A percentile compares a stretch with the other conserved stretches of the same genome.
Evolutionary conservation across 92 coral and sea anemone genomes (phyloP).

Genomic region (Bergia sp.): DNA sequence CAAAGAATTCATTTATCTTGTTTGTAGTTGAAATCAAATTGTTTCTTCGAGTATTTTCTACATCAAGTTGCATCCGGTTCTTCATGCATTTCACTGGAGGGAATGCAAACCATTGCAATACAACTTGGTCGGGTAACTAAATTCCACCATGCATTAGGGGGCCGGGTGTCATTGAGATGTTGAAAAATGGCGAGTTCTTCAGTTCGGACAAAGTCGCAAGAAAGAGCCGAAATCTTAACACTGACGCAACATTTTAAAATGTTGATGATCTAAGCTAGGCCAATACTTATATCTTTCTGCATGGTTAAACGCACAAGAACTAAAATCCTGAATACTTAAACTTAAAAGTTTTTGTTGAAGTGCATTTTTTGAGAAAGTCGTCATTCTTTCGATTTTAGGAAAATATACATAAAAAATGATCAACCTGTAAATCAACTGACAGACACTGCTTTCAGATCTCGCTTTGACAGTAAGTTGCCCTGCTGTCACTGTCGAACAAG

Average conservation of each 20-base stretch:
- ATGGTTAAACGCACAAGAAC: constrained; percentile 23
- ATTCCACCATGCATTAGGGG: background rate
- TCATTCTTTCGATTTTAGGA: constrained; percentile 16
- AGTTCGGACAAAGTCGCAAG: background rate
- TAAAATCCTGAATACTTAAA: background rate
- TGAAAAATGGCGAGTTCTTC: background rate
- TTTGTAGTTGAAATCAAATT: constrained; percentile 8
- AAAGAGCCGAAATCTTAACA: background rate
- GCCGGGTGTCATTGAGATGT: background rate
- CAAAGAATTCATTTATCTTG: background rate
- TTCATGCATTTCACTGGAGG: constrained; percentile 49
- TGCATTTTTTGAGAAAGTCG: constrained; percentile 15
- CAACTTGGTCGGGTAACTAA: constrained; percentile 46
- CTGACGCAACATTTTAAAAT: constrained; percentile 3
- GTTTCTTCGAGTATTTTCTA: constrained; percentile 1
- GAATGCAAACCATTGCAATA: constrained; percentile 33
- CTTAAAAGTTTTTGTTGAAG: background rate
- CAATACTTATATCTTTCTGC: background rate
- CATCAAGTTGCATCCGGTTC: constrained; percentile 11
- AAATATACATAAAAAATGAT: background rate
- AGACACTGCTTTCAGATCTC: constrained; percentile 22
- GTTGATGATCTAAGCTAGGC: background rate
- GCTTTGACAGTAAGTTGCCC: constrained; percentile 27
- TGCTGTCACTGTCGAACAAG: background rate
- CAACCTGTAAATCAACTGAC: background rate